These are phyloP conservation scores for Xylota sylvarum DNA, from an alignment of 2,888 invertebrate genomes.

Conservation along the genomic window DNA sequence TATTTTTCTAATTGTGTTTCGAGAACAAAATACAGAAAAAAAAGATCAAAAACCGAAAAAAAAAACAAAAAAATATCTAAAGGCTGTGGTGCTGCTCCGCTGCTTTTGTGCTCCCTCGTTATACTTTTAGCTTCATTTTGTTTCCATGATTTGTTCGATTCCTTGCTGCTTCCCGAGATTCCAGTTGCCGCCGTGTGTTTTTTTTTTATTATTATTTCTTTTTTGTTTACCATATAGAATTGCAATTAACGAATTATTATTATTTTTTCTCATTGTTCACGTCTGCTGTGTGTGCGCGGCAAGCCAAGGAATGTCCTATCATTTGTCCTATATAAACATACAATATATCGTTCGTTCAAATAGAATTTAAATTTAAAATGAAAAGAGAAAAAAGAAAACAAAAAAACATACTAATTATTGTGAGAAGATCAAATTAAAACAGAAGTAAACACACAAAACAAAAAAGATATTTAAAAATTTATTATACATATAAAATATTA, in stretches of 20 bases:
- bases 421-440: slow-evolving; percentile 71
- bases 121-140: slow-evolving; percentile 38
- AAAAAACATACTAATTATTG: slow-evolving; percentile 50
- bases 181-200: slow-evolving; percentile 42
- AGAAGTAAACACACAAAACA: slow-evolving; percentile 52
- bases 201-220: slow-evolving; percentile 8
- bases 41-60: slow-evolving; percentile 64
- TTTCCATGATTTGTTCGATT: slow-evolving; percentile 48
- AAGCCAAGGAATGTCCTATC: slow-evolving; percentile 53
- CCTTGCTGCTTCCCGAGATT: slow-evolving; percentile 45
- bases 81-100: slow-evolving; percentile 73
- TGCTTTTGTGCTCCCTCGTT: slow-evolving; percentile 59
- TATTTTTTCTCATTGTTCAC: slow-evolving; percentile 29
- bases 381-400: slow-evolving; percentile 16
- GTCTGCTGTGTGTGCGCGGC: slow-evolving; percentile 48
- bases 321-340: slow-evolving; percentile 59
- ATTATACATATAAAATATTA: slow-evolving; percentile 70
- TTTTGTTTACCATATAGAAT: slow-evolving; percentile 51
- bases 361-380: slow-evolving; percentile 60
- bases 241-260: slow-evolving; percentile 49
- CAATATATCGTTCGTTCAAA: slow-evolving; percentile 72
- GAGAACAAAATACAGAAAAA: slow-evolving; percentile 84
- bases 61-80: slow-evolving; percentile 48
- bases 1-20: slow-evolving; percentile 71
- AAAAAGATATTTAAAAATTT: slow-evolving; percentile 62